Base-by-base conservation (phyloP, 2,113 vertebrate species). In the Rattus rattus region DNA sequence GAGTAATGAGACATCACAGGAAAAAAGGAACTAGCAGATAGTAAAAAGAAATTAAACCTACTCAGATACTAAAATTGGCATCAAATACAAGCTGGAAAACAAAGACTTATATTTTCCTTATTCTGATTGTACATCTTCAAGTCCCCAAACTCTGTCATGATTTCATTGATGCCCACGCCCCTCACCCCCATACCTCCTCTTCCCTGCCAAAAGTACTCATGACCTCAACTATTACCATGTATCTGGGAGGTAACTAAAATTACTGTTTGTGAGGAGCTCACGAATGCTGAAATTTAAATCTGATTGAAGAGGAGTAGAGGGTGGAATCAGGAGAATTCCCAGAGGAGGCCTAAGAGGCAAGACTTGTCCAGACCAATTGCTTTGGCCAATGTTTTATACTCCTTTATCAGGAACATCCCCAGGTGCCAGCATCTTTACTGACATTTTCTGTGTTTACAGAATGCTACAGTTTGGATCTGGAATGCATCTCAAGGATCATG, bases 61-160 rank as follows among this genome's bases (percentile, higher is more conserved):
- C 96, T 92, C 92, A 88, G 63, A 93, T 76, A 47, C 76, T 88
- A 94, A 95, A 97, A 92, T 77, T 75, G 47, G 61, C 33, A 83
- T 86, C 63, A 81, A 87, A 87, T 83, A 54, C 89, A 93, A 91
- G 67, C 30, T 69, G n/a, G 30, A 80, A 5, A 73, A 22, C 24
- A 28, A 61, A 87, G 30, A 69, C 17, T 70, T 67, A 3, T 65
- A 30, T 54, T 65, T 87, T 73, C 7, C 36, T 72, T 33, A n/a
- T 14, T 77, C 39, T 69, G 75, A n/a, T 26, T 81, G 16, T 83
- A n/a, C 2, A 22, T 77, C 52, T 94, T 81, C 76, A 90, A 77
- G 5, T 26, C 22, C 39, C 22, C 30, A 80, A 65, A 61, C 24
- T 95, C 86, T 79, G 22, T 83, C n/a, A 63, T 79, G 39, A 54